Evolutionary conservation across 2,888 invertebrate genomes (phyloP).

Genomic region (Cerceris rybyensis): DNA sequence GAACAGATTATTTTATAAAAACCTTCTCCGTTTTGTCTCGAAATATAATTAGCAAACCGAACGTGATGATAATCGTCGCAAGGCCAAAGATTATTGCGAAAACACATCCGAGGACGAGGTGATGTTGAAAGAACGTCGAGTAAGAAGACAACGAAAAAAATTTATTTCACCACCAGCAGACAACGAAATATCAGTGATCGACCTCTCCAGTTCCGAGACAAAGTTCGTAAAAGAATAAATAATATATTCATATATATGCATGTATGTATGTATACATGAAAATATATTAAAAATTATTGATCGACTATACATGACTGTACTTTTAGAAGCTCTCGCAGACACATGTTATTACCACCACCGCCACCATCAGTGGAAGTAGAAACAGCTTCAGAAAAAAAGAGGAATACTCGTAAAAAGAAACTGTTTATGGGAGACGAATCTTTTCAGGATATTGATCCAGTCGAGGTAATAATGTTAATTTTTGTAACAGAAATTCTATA

Average conservation of each 20-base stretch:
- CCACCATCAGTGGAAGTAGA: conserved; percentile 2
- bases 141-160: conserved; percentile 36
- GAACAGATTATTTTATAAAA: background rate
- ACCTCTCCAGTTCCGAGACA: conserved; percentile 73
- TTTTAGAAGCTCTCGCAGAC: too few species aligned
- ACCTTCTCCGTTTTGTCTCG: background rate
- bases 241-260: background rate
- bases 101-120: conserved; percentile 63
- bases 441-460: conserved; percentile 67
- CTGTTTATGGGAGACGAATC: conserved; percentile 69
- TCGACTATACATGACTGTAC: background rate
- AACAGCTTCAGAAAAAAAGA: conserved; percentile 50
- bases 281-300: background rate
- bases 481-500: conserved; percentile 1
- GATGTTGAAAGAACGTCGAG: conserved; percentile 36
- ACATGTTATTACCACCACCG: background rate
- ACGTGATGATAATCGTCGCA: conserved; percentile 8
- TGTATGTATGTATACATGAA: background rate
- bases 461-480: conserved; percentile 52
- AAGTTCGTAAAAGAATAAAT: conserved; percentile 61
- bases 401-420: conserved; percentile 68
- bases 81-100: conserved; percentile 39
- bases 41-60: conserved; percentile 13
- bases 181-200: conserved; percentile 64
- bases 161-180: conserved; percentile 8